Evolutionary conservation across 1,140 invertebrate genomes (phyloP), one percentile per base, ranked within the genome.

Genomic region (Cotesia typhae): DNA sequence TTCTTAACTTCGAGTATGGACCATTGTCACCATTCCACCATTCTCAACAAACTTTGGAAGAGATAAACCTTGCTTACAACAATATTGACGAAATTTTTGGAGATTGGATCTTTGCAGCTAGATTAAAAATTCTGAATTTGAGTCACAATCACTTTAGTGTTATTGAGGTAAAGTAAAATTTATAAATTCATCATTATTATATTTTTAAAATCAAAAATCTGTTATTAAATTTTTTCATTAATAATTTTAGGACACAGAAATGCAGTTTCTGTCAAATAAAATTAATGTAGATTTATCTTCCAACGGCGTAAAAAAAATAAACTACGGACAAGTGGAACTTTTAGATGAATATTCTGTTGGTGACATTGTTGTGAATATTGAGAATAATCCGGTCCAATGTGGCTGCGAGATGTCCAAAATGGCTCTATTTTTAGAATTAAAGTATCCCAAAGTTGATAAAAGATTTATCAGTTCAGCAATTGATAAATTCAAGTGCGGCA

Each of bases 301-400:
- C 59, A 68, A 77, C 6, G 52, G 84, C 37, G 6, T 89, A 1
- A 57, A 55, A 0, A 70, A 91, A 92, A 92, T 76, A 85, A 88
- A 38, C 67, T 92, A 1, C 82, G 81, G 1, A 66, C 66, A 6
- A 63, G 92, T 0, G 78, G 85, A 60, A 60, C 64, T 1, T 79
- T 87, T 0, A 65, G 90, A 0, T 12, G 68, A 90, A 2, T 81
- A 82, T 0, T 82, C 85, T 10, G 82, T 80, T 2, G 80, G 0
- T 47, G 10, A 7, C 6, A 6, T 74, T 3, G 76, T 80, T 5
- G 66, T 89, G 5, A 75, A 80, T 4, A 82, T 94, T 0, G 83
- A 89, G 14, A 78, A 84, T 3, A 94, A 94, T 84, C 91, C 90
- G 0, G 92, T 90, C 87, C 59, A 59, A 2, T 94, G 93, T 79